Base-by-base conservation (phyloP, 2,888 invertebrate species). In the Drosophila mercatorum region DNA sequence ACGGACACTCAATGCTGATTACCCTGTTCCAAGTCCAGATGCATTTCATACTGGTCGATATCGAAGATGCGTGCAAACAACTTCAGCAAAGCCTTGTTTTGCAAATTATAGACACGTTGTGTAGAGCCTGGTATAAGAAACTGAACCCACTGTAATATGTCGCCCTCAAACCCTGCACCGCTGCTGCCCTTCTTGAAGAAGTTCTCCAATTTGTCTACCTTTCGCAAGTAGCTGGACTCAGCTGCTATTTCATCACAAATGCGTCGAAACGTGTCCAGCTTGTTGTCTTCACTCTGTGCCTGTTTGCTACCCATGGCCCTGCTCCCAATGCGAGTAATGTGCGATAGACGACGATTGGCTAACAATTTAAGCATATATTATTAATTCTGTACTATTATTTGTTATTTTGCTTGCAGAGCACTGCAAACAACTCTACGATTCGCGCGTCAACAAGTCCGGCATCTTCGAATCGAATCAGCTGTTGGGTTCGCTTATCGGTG, bases 41-140 rank as follows among this genome's bases (percentile, higher is more conserved):
- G 92, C 97, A 99, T 98, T 52, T 95, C 96, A 80, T 96, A 95
- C 72, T 95, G 95, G 92, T 96, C 95, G 0, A 94, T 94, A 4
- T 94, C 93, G 79, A 98, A 96, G 69, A 98, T 95, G 93, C 95
- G 95, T 52, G 97, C 96, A 91, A 98, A 98, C 51, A 98, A 92
- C 93, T 98, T 98, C 0, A 98, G 94, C 61, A 99, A 94, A 90
- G 98, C 98, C 92, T 98, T 98, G 91, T 96, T 97, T 93, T 98
- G 97, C 56, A 99, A 93, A 93, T 98, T 98, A 91, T 98, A 99
- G 40, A 98, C 95, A 71, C 97, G 94, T 92, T 97, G 97, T 14
- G 95, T 94, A 34, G 96, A 96, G 53, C 95, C 96, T 0, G 98
- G 98, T 58, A 98, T 93, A 28, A 98, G 93, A 77, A 98, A 93